Conservation (phyloP, 2,113 vertebrate genomes). For the Melanocharis versteri region DNA sequence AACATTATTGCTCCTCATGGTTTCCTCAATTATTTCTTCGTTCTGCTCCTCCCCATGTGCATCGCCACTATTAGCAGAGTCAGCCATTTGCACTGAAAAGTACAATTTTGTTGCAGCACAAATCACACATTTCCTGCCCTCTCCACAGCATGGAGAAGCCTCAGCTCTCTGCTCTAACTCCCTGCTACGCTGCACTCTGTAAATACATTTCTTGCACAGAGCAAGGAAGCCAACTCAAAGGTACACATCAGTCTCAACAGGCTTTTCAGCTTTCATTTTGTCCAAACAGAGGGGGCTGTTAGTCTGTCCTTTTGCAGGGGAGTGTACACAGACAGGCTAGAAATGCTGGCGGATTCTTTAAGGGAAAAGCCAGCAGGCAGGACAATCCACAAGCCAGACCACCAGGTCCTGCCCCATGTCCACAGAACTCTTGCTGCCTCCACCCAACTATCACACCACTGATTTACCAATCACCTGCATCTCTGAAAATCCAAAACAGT, state of each 20-base stretch:
- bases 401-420: accelerated
- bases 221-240: neutral
- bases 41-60: neutral
- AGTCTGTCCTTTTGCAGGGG: neutral
- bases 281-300: neutral
- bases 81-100: neutral
- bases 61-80: neutral
- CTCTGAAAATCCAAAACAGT: neutral
- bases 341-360: neutral
- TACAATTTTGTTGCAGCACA: neutral
- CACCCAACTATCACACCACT: neutral
- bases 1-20: neutral
- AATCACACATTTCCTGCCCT: neutral
- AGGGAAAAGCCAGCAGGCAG: neutral
- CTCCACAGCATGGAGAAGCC: accelerated
- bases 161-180: neutral
- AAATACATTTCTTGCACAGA: neutral
- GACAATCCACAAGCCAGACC: neutral
- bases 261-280: neutral
- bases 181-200: accelerated
- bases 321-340: neutral
- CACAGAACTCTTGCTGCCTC: neutral
- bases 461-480: neutral
- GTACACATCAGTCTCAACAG: neutral
- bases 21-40: neutral